phyloP scores from a whole-genome alignment of 2,113 vertebrate genomes.

The Erythrolamprus reginae region DNA sequence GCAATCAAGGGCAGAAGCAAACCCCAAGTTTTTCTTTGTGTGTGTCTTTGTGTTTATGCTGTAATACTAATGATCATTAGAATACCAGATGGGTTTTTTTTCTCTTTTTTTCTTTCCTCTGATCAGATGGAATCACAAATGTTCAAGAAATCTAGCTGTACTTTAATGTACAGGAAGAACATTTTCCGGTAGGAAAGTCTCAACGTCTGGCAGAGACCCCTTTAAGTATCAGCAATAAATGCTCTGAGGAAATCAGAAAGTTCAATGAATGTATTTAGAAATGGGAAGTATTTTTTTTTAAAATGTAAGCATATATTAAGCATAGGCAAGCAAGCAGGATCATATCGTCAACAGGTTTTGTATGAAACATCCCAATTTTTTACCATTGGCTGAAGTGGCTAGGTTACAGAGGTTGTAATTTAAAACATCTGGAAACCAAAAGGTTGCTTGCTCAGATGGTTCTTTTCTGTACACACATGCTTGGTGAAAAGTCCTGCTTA shows the following conservation, averaged over 20 bases:
- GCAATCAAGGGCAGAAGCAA: conserved; percentile 14
- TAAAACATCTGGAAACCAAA: not conserved
- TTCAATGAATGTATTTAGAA: conserved; percentile 9
- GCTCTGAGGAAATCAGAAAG: not conserved
- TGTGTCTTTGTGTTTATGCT: not conserved
- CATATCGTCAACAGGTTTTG: not conserved
- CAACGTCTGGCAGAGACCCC: not conserved
- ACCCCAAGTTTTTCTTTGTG: conserved; percentile 1
- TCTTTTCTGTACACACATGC: not conserved
- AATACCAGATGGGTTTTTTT: not conserved
- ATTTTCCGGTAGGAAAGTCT: not conserved
- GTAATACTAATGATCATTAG: conserved; percentile 13
- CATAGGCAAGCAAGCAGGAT: not conserved
- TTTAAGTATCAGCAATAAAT: conserved; percentile 10
- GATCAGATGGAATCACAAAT: not conserved
- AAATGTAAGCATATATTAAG: not conserved
- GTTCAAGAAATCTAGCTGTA: not conserved
- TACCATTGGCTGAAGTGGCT: not conserved
- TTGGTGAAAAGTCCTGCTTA: not conserved
- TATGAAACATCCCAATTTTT: not conserved
- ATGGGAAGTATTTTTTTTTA: conserved; percentile 4
- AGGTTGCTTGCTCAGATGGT: not conserved
- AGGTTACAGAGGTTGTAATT: not conserved
- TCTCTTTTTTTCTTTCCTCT: not conserved
- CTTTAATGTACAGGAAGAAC: conserved; percentile 10